A percentile compares a stretch with the other conserved stretches of the same genome.
Conservation (phyloP, 2,797 vertebrate species). For the Tamandua tetradactyla region DNA sequence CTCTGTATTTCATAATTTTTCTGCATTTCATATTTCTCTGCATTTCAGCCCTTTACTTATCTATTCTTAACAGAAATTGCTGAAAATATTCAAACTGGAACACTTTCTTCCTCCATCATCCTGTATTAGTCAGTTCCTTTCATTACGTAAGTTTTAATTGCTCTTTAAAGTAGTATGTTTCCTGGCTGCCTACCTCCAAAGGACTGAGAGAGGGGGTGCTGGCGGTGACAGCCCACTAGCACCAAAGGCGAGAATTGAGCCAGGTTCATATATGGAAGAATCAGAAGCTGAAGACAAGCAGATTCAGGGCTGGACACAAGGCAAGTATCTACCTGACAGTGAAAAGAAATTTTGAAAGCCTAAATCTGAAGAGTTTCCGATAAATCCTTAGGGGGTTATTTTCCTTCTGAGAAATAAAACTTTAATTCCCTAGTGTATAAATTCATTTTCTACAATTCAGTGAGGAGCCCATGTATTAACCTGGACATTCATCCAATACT, state of each 20-base stretch:
- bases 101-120: background rate
- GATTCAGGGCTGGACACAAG: background rate
- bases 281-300: background rate
- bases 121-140: background rate
- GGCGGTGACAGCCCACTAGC: background rate
- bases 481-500: constrained; percentile 37
- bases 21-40: constrained; percentile 18
- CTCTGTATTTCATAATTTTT: background rate
- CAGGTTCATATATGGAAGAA: background rate
- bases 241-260: background rate
- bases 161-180: background rate
- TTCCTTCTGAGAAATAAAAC: constrained; percentile 41
- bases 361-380: background rate
- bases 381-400: background rate
- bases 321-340: background rate
- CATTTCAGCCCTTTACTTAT: background rate
- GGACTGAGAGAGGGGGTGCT: background rate
- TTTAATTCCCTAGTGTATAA: constrained; percentile 36
- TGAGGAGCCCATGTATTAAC: constrained; percentile 27
- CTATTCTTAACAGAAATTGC: background rate
- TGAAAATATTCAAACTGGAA: background rate
- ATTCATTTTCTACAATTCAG: constrained; percentile 46
- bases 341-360: background rate
- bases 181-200: background rate
- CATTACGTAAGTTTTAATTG: background rate